These are phyloP conservation scores for Berghia stephanieae DNA, from an alignment of 1,140 invertebrate genomes.

Conservation along the genomic window DNA sequence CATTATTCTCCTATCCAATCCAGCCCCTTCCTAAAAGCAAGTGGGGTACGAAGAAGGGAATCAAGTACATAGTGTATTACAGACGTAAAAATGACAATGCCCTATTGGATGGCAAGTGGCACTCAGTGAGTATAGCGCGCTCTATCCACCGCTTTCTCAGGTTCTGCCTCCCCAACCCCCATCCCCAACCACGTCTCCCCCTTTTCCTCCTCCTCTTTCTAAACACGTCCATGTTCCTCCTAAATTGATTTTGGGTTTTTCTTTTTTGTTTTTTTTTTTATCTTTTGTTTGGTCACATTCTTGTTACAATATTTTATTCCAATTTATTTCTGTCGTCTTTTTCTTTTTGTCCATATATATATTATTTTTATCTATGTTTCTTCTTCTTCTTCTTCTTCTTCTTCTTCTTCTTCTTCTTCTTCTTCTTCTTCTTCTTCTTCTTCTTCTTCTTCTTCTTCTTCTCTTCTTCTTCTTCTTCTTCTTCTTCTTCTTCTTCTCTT, in stretches of 20 bases:
- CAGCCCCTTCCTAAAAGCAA: background rate
- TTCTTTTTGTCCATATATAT: background rate
- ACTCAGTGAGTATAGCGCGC: background rate
- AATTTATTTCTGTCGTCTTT: background rate
- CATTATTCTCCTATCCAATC: background rate
- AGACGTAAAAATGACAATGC: background rate
- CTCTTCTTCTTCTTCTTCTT: background rate
- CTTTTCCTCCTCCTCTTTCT: too few relatives aligned
- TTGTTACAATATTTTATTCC: background rate
- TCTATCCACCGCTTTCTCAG: background rate
- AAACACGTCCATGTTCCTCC: too few relatives aligned
- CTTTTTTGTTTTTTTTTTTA: too few relatives aligned
- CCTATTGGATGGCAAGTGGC: background rate
- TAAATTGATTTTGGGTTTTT: too few relatives aligned
- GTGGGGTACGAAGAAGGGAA: background rate
- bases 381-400: background rate
- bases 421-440: background rate
- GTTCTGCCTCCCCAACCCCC: background rate
- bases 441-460: background rate
- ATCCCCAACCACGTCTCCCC: background rate
- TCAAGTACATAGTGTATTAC: conserved; percentile 11
- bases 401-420: background rate
- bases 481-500: background rate
- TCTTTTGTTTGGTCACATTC: too few relatives aligned
- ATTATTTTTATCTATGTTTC: background rate